Percentiles rank a stretch among this genome's conserved stretches.
phyloP scores from a whole-genome alignment of 2,113 vertebrate species.

The Notothenia coriiceps region DNA sequence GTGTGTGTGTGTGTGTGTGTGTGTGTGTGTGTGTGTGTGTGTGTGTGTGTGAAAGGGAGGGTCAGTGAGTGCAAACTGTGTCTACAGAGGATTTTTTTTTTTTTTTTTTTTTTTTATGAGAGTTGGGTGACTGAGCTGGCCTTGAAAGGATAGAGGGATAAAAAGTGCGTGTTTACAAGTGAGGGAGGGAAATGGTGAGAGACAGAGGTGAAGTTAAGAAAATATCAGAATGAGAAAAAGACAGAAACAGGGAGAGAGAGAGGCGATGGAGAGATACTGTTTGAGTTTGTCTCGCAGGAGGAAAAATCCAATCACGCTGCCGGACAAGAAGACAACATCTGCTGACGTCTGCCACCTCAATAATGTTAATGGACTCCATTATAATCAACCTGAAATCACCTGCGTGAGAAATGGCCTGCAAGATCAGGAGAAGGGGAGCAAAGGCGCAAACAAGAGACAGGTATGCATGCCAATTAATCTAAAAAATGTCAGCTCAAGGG shows the following conservation, averaged over 20 bases:
- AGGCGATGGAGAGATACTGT: too few species aligned
- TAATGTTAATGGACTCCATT: slow-evolving; percentile 1
- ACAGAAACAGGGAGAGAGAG: too few species aligned
- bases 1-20: too few species aligned
- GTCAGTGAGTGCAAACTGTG: neutral
- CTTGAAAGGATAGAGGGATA: neutral
- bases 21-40: neutral
- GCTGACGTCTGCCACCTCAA: neutral
- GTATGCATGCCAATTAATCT: slow-evolving; percentile 7
- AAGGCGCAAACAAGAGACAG: neutral
- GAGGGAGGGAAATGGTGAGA: neutral
- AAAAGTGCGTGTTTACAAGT: too few species aligned
- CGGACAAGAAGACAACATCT: neutral
- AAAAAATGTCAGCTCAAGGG: too few species aligned
- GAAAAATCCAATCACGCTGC: neutral
- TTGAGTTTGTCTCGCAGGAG: too few species aligned
- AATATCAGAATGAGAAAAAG: neutral
- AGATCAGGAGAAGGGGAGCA: slow-evolving; percentile 2
- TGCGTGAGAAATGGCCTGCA: neutral
- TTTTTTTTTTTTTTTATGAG: neutral
- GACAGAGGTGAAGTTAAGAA: neutral
- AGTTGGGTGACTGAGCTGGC: neutral
- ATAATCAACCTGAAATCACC: slow-evolving; percentile 16
- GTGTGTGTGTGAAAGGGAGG: neutral
- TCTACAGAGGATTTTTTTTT: neutral